Conservation (phyloP, 1,140 invertebrate species). For the Drosophila bocki region DNA sequence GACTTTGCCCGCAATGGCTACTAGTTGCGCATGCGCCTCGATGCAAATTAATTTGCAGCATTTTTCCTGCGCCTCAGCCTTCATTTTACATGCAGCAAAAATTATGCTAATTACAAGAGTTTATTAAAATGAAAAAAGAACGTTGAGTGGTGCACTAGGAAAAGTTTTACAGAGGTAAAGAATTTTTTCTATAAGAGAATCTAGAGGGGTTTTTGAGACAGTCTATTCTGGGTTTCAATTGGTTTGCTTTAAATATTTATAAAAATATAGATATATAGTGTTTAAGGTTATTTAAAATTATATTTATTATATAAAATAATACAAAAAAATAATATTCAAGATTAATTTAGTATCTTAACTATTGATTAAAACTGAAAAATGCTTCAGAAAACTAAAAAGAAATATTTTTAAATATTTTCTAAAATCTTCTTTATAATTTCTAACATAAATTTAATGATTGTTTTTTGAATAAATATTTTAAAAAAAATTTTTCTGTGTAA, state of each 20-base stretch:
- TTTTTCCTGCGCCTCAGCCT: conserved; percentile 36
- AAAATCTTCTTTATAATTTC: neutral
- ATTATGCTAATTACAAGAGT: conserved; percentile 62
- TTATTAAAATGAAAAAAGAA: conserved; percentile 19
- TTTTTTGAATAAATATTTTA: neutral
- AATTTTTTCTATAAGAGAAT: neutral
- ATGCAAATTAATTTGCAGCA: conserved; percentile 76
- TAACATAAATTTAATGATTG: neutral
- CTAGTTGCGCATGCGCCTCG: conserved; percentile 74
- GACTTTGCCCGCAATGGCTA: conserved; percentile 36
- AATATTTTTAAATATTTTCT: neutral
- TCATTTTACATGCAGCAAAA: conserved; percentile 48
- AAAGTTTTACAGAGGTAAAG: neutral
- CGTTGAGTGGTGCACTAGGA: neutral
- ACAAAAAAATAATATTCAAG: neutral
- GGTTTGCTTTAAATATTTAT: neutral
- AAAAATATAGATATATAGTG: neutral
- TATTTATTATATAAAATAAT: neutral
- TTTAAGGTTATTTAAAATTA: neutral
- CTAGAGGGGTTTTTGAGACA: neutral
- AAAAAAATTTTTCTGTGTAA: neutral
- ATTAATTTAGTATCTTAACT: too few relatives aligned
- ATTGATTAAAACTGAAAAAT: too few relatives aligned
- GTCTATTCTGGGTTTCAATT: rapidly evolving
- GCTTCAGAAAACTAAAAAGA: too few relatives aligned